These are phyloP conservation scores for Sphecodes monilicornis DNA, from an alignment of 2,888 invertebrate species.

Conservation along the genomic window DNA sequence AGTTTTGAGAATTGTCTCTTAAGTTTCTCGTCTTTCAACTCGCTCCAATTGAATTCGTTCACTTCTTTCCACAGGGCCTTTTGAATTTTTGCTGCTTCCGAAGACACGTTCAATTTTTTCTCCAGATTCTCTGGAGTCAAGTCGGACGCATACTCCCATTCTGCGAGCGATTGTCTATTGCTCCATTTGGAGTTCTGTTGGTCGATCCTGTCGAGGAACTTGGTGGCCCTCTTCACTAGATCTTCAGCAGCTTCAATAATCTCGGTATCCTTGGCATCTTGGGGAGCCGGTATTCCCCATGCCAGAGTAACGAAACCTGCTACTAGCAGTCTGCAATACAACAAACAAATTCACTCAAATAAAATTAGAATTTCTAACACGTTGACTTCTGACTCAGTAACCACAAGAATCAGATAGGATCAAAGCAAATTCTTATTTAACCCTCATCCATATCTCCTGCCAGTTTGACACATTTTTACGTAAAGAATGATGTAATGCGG, in stretches of 20 bases:
- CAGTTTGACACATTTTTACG: too few relatives aligned
- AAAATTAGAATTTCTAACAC: not conserved
- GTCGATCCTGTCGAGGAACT: constrained; percentile 88
- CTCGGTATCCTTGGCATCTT: not conserved
- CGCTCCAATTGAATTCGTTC: constrained; percentile 90
- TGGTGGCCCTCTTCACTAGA: constrained; percentile 86
- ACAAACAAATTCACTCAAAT: not conserved
- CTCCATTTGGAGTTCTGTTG: constrained; percentile 86
- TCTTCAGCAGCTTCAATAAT: not conserved
- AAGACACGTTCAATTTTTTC: constrained; percentile 84
- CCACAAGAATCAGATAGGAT: too few relatives aligned
- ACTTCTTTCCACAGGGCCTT: constrained; percentile 89
- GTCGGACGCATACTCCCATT: constrained; percentile 92
- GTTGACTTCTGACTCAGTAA: too few relatives aligned
- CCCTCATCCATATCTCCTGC: too few relatives aligned
- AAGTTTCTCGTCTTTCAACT: constrained; percentile 89
- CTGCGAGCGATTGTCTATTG: constrained; percentile 87
- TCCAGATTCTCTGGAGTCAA: constrained; percentile 90
- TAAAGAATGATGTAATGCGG: too few relatives aligned
- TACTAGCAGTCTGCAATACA: constrained; percentile 44
- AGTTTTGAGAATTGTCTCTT: constrained; percentile 91
- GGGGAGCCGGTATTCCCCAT: constrained; percentile 26
- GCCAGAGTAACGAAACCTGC: constrained; percentile 42
- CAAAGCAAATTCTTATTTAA: not conserved
- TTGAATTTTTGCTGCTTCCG: constrained; percentile 85